Evolutionary conservation across 1,140 invertebrate species (phyloP).

Genomic region (Drosophila cardini): DNA sequence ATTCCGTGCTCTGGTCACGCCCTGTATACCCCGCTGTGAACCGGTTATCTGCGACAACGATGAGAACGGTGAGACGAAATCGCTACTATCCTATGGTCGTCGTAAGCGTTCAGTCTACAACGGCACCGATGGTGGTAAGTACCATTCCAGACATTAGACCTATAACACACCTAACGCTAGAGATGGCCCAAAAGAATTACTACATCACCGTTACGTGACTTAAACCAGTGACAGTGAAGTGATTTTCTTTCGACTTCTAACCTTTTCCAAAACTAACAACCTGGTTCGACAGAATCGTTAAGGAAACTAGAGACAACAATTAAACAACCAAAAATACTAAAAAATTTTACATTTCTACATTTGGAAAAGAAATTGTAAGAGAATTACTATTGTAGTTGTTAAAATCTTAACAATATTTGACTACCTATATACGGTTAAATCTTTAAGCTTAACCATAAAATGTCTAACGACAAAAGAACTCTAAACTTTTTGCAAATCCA

Average conservation of each 20-base stretch:
- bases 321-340: no score
- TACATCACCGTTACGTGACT: conserved; percentile 31
- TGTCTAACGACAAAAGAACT: no score
- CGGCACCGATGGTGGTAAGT: conserved; percentile 79
- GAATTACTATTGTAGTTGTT: no score
- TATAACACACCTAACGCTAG: conserved; percentile 29
- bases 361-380: no score
- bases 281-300: no score
- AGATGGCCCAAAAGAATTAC: conserved; percentile 16
- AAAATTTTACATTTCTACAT: no score
- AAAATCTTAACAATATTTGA: no score
- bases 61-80: conserved; percentile 92
- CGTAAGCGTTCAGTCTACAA: conserved; percentile 82
- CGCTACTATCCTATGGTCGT: conserved; percentile 91
- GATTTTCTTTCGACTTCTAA: background rate
- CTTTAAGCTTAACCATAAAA: no score
- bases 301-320: no score
- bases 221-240: conserved; percentile 31
- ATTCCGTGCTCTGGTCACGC: conserved; percentile 96
- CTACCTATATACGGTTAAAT: no score
- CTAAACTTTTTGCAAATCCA: no score
- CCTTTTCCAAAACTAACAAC: no score
- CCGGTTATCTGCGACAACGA: conserved; percentile 94
- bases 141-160: background rate
- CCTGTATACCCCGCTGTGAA: conserved; percentile 96